Conservation (phyloP, 2,888 invertebrate genomes). For the Napeogenes sylphis region DNA sequence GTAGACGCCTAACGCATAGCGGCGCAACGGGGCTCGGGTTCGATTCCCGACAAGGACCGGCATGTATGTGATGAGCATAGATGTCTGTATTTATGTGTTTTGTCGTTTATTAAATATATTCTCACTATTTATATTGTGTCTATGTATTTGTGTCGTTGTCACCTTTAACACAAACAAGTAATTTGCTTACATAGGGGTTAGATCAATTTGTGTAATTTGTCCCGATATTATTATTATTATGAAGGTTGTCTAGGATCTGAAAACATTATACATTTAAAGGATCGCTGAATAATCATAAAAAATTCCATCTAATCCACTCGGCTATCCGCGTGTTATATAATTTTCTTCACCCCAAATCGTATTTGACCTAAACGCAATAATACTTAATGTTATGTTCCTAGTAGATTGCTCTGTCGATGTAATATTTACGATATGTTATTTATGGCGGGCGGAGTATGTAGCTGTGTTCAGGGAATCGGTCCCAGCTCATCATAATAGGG, state of each 20-base stretch:
- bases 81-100: too few species aligned
- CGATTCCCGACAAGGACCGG: too few species aligned
- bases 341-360: conserved; percentile 30
- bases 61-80: too few species aligned
- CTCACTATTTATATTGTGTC: too few species aligned
- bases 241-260: not conserved
- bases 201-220: too few species aligned
- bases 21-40: too few species aligned
- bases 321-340: conserved; percentile 23
- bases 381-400: conserved; percentile 50
- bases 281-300: conserved; percentile 1
- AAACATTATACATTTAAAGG: not conserved
- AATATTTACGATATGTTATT: conserved; percentile 58
- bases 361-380: conserved; percentile 40
- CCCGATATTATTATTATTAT: too few species aligned
- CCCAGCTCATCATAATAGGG: conserved; percentile 35
- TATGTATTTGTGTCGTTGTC: too few species aligned
- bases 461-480: conserved; percentile 40
- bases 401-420: conserved; percentile 60
- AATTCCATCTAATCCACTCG: conserved; percentile 13
- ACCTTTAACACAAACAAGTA: too few species aligned
- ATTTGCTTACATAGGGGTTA: too few species aligned
- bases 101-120: too few species aligned
- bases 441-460: conserved; percentile 53
- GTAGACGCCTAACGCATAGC: too few species aligned